Conservation (phyloP, 2,888 invertebrate species). For the Tolmerus cingulatus region DNA sequence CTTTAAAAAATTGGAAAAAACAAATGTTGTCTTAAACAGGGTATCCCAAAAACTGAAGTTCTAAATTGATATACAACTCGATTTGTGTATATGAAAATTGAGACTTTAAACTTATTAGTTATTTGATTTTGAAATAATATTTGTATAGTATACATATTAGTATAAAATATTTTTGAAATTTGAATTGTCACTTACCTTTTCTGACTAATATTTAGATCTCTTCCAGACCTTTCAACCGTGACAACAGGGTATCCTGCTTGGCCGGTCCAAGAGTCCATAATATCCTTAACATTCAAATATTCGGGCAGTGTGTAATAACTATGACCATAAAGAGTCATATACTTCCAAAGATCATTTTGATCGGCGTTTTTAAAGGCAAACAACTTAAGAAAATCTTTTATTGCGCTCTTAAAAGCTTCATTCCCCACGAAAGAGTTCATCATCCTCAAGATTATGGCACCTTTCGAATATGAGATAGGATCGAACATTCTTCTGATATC, state of each 20-base stretch:
- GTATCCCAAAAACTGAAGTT: no score
- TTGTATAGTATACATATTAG: neutral
- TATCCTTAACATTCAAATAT: constrained; percentile 65
- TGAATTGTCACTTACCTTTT: constrained; percentile 52
- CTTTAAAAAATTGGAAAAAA: constrained; percentile 30
- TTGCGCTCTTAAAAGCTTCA: constrained; percentile 66
- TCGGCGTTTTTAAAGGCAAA: constrained; percentile 70
- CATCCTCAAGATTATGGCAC: constrained; percentile 77
- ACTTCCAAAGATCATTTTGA: constrained; percentile 72
- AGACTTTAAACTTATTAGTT: no score
- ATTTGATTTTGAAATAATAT: no score
- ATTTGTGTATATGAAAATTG: no score
- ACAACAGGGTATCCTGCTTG: constrained; percentile 76
- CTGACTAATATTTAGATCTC: constrained; percentile 57
- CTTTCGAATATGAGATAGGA: constrained; percentile 76
- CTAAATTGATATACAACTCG: no score
- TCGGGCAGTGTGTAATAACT: constrained; percentile 59
- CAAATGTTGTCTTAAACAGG: no score
- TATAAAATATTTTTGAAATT: neutral
- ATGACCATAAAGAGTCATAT: constrained; percentile 69
- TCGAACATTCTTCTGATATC: constrained; percentile 76
- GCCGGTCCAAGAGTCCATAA: constrained; percentile 75
- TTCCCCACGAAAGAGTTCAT: constrained; percentile 75
- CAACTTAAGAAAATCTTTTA: constrained; percentile 65
- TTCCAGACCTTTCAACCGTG: constrained; percentile 64